phyloP scores from a whole-genome alignment of 92 coral and sea anemone genomes.

The Phenganax subtilis region DNA sequence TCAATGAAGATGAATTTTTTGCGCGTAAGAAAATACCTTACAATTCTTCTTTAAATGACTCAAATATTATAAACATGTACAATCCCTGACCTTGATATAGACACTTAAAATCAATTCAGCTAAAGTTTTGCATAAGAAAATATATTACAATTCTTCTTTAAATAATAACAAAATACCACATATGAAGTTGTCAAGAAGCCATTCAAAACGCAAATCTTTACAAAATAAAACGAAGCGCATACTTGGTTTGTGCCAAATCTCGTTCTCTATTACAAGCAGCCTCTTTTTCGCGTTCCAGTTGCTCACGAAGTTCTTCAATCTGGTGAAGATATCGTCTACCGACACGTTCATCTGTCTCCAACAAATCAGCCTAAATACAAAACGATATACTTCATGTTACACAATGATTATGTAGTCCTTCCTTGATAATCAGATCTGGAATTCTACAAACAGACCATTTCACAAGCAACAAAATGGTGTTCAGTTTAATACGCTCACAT shows the following conservation, averaged over 20 bases:
- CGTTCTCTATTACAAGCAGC: constrained; percentile 84
- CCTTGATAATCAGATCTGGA: background rate
- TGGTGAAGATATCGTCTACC: constrained; percentile 93
- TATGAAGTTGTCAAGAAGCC: too few species aligned
- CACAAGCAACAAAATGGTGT: background rate
- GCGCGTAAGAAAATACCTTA: too few species aligned
- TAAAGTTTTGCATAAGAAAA: too few species aligned
- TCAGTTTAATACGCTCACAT: background rate
- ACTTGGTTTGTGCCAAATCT: constrained; percentile 94
- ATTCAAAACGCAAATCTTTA: background rate
- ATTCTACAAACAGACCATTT: background rate
- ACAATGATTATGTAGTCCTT: background rate
- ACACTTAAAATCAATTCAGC: too few species aligned
- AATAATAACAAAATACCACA: too few species aligned
- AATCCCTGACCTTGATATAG: too few species aligned
- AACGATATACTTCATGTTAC: background rate
- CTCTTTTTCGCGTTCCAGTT: constrained; percentile 91
- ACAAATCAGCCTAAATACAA: constrained; percentile 68
- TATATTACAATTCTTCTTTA: too few species aligned
- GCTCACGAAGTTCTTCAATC: constrained; percentile 94
- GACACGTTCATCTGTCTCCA: constrained; percentile 95
- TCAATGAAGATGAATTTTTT: background rate
- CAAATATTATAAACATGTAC: too few species aligned
- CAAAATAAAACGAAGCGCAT: background rate
- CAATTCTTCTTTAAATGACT: too few species aligned